Evolutionary conservation across 1,140 invertebrate species (phyloP), one percentile per base, ranked within the genome.

Genomic region (Heliothis subflexa): DNA sequence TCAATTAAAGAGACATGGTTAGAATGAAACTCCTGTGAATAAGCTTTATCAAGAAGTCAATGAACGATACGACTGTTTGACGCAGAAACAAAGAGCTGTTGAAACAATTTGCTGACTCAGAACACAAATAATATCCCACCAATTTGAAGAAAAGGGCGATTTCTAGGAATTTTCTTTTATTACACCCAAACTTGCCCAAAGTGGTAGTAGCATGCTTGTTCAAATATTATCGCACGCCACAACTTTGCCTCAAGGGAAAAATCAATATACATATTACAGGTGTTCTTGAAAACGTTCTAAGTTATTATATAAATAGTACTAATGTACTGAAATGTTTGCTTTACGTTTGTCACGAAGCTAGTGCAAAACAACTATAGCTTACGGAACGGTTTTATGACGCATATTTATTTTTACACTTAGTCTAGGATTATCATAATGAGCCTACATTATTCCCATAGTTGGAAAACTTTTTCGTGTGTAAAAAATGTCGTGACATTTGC

Each of bases 141-240:
- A 70, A 70, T 70, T 50, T 18, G 3, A 52, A 50, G 18, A n/a
- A 55, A 55, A 55, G 40, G 18, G n/a, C 11, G n/a, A 68, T 54
- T 33, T 73, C 59, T 55, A 59, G 54, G 54, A 13, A 40, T 59
- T 10, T 33, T 45, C 49, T 59, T 57, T 61, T 61, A 47, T 62
- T 64, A 52, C 11, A 64, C 18, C 14, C 18, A 61, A 73, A 47
- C 33, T 73, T 73, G 25, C 7, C 3, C 14, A 18, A 76, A 52
- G 72, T 74, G 54, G 59, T 10, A 55, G 73, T 57, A 57, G 59
- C 73, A 64, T 47, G 73, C 45, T 76, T 76, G 59, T 50, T 57
- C 70, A 57, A 21, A n/a, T 21, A 47, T 18, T 59, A 54, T 28
- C 45, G 25, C 61, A 64, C 73, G 73, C 73, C 50, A 73, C 2